Evolutionary conservation across 1,140 invertebrate species (phyloP), one percentile per base, ranked within the genome.

Genomic region (Theocolax elegans): DNA sequence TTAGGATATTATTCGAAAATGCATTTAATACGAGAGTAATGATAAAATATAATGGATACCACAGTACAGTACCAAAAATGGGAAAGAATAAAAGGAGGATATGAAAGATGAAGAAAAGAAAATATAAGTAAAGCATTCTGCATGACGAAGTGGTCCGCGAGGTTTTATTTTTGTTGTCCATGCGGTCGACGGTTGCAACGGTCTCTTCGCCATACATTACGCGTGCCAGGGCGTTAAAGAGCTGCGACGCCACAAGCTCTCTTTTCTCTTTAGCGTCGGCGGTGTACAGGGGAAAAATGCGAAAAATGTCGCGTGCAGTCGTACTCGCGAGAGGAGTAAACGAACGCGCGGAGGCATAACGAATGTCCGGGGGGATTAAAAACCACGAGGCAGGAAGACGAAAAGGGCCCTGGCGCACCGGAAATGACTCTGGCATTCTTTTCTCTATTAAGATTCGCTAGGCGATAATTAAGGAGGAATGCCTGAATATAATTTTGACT

Each of bases 401-500:
- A 17, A 63, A 42, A 4, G 23, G 6, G 27, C 1, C 31, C 4
- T n/a, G n/a, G 19, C 17, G n/a, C 64, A 46, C 21, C 67, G 67
- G 67, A 69, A 69, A 69, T 38, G 59, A 56, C 58, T 31, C 1
- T 35, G 8, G 59, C 58, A 68, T 68, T 68, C 58, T 27, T 69
- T 54, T 46, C 58, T 46, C 67, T 63, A 69, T 69, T 63, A 69
- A 69, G 49, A 54, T 54, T 53, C 67, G 59, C 59, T 63, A 60
- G 67, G 23, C 40, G 67, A 69, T 69, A 69, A 63, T 46, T 54
- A 62, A 69, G 38, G 7, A 19, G 25, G 59, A 69, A 51, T 44
- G 59, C 15, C 40, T 12, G 56, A 62, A 69, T 69, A 54, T n/a
- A 68, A 60, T 35, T 68, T 60, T 15, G 56, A 60, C 21, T 51